phyloP scores from a whole-genome alignment of 2,888 invertebrate genomes.

The Mesorhabditis spiculigera region DNA sequence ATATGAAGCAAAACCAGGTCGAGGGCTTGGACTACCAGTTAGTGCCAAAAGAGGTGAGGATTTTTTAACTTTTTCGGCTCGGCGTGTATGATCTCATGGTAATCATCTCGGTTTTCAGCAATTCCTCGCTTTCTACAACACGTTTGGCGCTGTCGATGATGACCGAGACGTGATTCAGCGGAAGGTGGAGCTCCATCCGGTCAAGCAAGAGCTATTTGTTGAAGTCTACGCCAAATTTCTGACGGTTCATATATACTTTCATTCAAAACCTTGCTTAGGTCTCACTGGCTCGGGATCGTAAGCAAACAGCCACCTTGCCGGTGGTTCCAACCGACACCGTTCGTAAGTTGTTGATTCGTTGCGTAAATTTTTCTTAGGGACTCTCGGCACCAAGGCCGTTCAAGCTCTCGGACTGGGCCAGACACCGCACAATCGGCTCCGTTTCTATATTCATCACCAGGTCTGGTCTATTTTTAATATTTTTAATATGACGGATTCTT shows the following conservation, averaged over 20 bases:
- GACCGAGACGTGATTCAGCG: constrained; percentile 39
- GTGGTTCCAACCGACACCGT: constrained; percentile 30
- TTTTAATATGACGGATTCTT: background rate
- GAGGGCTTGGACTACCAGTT: constrained; percentile 35
- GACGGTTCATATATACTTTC: constrained; percentile 25
- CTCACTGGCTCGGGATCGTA: constrained; percentile 24
- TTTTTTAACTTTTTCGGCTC: background rate
- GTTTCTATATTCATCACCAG: constrained; percentile 31
- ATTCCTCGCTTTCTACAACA: constrained; percentile 19
- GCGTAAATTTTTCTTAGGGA: constrained; percentile 12
- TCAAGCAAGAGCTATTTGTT: constrained; percentile 23
- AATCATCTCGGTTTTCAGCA: background rate
- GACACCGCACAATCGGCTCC: constrained; percentile 16
- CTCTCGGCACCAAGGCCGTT: constrained; percentile 24
- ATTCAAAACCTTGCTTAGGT: constrained; percentile 19
- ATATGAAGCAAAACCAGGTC: constrained; percentile 24
- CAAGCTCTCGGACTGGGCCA: constrained; percentile 24
- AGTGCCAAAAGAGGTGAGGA: constrained; percentile 28
- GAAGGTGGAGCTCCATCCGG: constrained; percentile 24
- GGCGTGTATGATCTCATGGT: background rate
- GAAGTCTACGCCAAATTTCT: constrained; percentile 46
- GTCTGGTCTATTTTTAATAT: too few relatives aligned
- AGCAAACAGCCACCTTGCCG: constrained; percentile 13
- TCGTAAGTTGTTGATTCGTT: constrained; percentile 20
- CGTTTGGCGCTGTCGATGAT: constrained; percentile 33